Evolutionary conservation across 1,140 invertebrate genomes (phyloP).

Genomic region (Anthonomus grandis): DNA sequence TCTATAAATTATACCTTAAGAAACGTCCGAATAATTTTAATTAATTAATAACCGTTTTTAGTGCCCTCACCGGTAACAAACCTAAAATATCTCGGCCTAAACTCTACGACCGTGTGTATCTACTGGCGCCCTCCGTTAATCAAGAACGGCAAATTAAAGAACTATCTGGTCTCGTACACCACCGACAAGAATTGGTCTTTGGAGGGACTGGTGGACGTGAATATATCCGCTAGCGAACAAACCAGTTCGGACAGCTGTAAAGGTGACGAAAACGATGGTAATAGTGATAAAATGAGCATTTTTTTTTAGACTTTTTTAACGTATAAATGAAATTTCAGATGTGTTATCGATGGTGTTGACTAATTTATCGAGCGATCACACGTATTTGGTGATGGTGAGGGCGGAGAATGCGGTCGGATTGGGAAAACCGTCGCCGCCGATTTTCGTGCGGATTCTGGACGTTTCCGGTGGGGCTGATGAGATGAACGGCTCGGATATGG

Average conservation of each 20-base stretch:
- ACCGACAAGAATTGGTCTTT: slow-evolving; percentile 34
- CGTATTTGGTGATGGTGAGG: slow-evolving; percentile 55
- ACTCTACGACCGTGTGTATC: slow-evolving; percentile 35
- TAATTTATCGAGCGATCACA: slow-evolving; percentile 49
- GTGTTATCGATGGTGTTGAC: slow-evolving; percentile 44
- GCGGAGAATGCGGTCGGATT: slow-evolving; percentile 55
- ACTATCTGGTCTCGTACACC: slow-evolving; percentile 39
- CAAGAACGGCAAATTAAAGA: slow-evolving; percentile 30
- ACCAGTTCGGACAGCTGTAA: background rate
- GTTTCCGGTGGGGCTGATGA: slow-evolving; percentile 5
- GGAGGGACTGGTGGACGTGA: slow-evolving; percentile 32
- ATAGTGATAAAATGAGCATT: too few species aligned
- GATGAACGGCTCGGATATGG: slow-evolving; percentile 31
- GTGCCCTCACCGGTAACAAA: slow-evolving; percentile 39
- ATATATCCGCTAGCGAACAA: slow-evolving; percentile 20
- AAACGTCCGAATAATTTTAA: background rate
- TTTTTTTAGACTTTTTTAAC: background rate
- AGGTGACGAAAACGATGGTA: slow-evolving; percentile 2
- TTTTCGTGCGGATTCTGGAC: slow-evolving; percentile 43
- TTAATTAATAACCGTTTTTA: slow-evolving; percentile 24
- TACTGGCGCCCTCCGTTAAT: slow-evolving; percentile 34
- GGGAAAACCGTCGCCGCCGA: slow-evolving; percentile 50
- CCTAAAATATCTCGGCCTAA: slow-evolving; percentile 35
- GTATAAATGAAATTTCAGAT: slow-evolving; percentile 1
- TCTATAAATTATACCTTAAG: background rate